A percentile compares a stretch with the other conserved stretches of the same genome.
Conservation (phyloP, 2,113 vertebrate genomes). For the Stegastes partitus region DNA sequence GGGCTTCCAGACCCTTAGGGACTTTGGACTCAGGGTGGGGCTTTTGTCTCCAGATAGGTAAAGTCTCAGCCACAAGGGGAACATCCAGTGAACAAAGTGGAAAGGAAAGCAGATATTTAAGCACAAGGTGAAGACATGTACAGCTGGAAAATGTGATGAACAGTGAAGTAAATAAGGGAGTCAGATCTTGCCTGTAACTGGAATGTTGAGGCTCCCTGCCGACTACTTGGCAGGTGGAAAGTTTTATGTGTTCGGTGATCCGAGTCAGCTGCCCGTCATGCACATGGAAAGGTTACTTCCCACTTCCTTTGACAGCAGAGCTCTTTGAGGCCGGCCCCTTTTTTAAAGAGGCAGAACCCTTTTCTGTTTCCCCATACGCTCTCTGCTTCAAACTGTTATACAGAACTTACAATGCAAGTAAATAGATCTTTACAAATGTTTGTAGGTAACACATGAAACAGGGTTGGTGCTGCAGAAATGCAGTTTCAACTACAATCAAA, state of each 20-base stretch:
- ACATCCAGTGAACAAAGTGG: neutral
- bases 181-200: conserved; percentile 34
- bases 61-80: neutral
- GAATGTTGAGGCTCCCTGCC: neutral
- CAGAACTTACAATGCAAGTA: neutral
- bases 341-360: conserved; percentile 82
- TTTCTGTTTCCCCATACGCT: neutral
- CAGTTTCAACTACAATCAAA: neutral
- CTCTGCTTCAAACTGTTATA: neutral
- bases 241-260: neutral
- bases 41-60: neutral
- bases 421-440: neutral
- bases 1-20: conserved; percentile 25
- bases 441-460: neutral
- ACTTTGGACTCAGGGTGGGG: conserved; percentile 69
- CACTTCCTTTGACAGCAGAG: conserved; percentile 44
- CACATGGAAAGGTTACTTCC: conserved; percentile 62
- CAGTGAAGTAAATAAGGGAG: neutral
- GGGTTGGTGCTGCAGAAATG: neutral
- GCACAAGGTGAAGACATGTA: neutral
- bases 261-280: conserved; percentile 28
- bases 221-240: conserved; percentile 13
- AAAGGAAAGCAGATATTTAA: neutral
- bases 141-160: neutral
- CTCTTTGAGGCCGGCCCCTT: conserved; percentile 50